Conservation (phyloP, 2,888 invertebrate species). For the Labia minor region DNA sequence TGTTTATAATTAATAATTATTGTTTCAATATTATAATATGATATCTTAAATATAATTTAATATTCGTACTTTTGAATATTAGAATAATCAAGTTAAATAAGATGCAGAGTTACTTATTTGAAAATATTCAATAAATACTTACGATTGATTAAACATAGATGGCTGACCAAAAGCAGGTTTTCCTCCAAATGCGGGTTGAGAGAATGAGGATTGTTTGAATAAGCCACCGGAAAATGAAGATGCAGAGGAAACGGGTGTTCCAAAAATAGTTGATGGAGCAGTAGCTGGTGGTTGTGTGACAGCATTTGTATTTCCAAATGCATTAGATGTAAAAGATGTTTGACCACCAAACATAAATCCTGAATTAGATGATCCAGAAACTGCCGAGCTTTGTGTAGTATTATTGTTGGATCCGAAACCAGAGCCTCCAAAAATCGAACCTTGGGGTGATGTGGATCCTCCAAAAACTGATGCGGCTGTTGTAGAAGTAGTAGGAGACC, state of each 20-base stretch:
- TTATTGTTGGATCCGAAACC: conserved; percentile 22
- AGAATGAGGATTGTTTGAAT: background rate
- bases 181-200: background rate
- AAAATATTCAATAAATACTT: no score
- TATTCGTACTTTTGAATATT: no score
- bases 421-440: conserved; percentile 26
- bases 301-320: conserved; percentile 22
- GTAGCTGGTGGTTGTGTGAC: background rate
- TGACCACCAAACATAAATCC: conserved; percentile 26
- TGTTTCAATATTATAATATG: no score
- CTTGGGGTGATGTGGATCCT: conserved; percentile 24
- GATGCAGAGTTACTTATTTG: no score
- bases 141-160: background rate
- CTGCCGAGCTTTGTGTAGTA: conserved; percentile 19
- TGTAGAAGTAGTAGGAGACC: background rate
- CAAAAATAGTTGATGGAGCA: background rate
- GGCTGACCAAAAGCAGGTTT: background rate
- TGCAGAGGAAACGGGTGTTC: background rate
- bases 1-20: conserved; percentile 16
- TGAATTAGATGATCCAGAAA: conserved; percentile 22
- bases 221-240: background rate
- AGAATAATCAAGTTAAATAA: no score
- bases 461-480: conserved; percentile 42
- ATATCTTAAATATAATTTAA: no score
- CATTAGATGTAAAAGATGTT: conserved; percentile 15